Evolutionary conservation across 2,888 invertebrate genomes (phyloP).

Genomic region (Bhutanitis thaidina): DNA sequence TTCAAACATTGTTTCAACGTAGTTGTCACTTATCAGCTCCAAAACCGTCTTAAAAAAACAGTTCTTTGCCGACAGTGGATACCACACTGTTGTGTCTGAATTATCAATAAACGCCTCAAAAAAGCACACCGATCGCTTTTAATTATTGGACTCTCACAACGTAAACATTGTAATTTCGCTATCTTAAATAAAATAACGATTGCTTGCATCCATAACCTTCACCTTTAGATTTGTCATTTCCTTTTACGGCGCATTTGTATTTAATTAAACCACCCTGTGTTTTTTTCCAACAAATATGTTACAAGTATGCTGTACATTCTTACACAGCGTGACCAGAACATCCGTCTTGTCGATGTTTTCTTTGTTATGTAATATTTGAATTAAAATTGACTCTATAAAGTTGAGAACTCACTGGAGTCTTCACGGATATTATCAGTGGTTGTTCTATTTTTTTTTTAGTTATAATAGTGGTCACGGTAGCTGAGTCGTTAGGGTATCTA

Average conservation of each 20-base stretch:
- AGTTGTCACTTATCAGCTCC: no score
- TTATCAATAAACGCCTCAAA: no score
- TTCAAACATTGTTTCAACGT: no score
- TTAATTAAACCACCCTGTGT: constrained; percentile 1
- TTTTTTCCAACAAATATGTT: background rate
- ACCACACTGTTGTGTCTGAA: no score
- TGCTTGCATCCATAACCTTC: background rate
- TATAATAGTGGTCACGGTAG: no score
- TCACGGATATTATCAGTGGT: no score
- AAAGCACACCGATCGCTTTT: no score
- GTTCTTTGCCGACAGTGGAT: no score
- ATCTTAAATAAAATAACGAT: background rate
- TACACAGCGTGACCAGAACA: background rate
- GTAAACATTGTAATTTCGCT: background rate
- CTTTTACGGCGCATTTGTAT: constrained; percentile 1
- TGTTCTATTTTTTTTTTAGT: no score
- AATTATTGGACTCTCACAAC: background rate
- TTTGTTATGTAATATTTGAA: constrained; percentile 1
- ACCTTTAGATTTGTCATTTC: constrained; percentile 10
- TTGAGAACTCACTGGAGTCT: background rate
- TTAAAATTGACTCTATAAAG: background rate
- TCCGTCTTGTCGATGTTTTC: constrained; percentile 4
- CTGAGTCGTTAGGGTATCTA: no score
- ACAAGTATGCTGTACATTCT: background rate
- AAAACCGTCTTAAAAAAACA: no score